Conservation (phyloP, 2,113 vertebrate genomes). For the Psammodynastes pulverulentus region DNA sequence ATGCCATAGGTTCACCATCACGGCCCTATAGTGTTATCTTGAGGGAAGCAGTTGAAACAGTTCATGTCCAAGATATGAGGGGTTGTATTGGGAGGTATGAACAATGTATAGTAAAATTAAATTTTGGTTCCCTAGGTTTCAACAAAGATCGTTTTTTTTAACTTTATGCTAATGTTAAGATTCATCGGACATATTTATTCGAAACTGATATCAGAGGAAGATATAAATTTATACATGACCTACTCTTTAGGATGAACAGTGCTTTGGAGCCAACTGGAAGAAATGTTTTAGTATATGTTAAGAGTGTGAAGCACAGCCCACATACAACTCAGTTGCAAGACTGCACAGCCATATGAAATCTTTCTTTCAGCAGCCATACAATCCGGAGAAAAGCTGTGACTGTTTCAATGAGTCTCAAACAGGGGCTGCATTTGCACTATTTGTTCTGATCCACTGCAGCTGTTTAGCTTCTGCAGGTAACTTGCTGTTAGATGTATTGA, state of each 20-base stretch:
- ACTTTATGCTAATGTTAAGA: not conserved
- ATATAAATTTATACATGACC: not conserved
- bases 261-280: not conserved
- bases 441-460: not conserved
- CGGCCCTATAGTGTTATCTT: no score
- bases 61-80: no score
- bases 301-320: not conserved
- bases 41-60: no score
- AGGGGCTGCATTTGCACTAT: not conserved
- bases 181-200: not conserved
- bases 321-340: not conserved
- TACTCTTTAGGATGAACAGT: not conserved
- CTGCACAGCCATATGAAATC: not conserved
- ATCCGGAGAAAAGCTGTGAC: not conserved
- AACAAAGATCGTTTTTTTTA: not conserved
- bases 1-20: no score
- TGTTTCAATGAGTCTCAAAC: not conserved
- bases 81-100: not conserved
- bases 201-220: not conserved
- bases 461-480: not conserved
- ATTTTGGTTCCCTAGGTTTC: not conserved
- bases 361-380: not conserved
- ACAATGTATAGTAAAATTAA: not conserved
- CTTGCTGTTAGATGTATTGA: not conserved
- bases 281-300: not conserved